Conservation (phyloP, 2,797 vertebrate species). For the Poeciliopsis paucimaculata region DNA sequence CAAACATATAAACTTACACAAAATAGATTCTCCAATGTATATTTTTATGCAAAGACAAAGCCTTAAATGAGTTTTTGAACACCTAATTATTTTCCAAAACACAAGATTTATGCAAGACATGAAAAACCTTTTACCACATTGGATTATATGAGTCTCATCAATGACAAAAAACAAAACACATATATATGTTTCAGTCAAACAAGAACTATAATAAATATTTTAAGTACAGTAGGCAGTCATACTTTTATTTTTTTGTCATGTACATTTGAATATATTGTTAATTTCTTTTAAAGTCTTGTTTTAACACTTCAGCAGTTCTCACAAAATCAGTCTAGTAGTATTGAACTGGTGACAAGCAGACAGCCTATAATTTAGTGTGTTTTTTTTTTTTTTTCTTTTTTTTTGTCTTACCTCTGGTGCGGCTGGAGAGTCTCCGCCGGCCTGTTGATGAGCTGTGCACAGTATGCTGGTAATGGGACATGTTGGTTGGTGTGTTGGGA, state of each 20-base stretch:
- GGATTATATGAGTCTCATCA: background rate
- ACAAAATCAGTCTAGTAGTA: background rate
- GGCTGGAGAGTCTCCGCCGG: constrained; percentile 86
- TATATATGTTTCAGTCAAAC: background rate
- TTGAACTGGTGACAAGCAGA: background rate
- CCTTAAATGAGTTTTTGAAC: background rate
- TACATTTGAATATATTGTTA: background rate
- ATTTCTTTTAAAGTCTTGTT: background rate
- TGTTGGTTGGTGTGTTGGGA: constrained; percentile 89
- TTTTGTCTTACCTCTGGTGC: constrained; percentile 85
- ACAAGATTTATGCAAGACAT: background rate
- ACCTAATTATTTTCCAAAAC: background rate
- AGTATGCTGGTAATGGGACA: constrained; percentile 90
- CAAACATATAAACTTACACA: background rate
- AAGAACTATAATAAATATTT: background rate
- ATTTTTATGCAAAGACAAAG: background rate
- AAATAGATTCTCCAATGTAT: background rate
- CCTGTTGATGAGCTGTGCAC: constrained; percentile 86
- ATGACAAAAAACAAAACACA: background rate
- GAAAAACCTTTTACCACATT: background rate
- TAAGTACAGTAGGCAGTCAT: background rate
- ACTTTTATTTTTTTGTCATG: background rate
- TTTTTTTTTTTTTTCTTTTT: background rate
- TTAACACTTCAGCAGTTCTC: background rate
- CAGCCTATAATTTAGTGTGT: background rate